Conservation (phyloP, 2,797 vertebrate species). For the Rhincodon typus region DNA sequence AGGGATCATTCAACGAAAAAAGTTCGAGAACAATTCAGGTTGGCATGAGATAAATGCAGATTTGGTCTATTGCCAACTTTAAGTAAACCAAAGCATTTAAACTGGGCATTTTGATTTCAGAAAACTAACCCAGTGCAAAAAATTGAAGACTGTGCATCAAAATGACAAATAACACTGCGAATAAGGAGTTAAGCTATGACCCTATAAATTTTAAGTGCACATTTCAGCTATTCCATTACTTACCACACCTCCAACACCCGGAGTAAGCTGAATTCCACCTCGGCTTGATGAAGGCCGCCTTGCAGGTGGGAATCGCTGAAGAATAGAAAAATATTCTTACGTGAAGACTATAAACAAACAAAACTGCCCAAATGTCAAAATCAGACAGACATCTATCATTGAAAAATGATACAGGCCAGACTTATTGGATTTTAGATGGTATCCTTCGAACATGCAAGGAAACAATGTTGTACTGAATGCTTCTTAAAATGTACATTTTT, state of each 20-base stretch:
- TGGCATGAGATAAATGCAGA: background rate
- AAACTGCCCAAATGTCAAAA: background rate
- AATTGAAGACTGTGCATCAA: background rate
- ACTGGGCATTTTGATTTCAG: background rate
- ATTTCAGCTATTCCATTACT: constrained; percentile 51
- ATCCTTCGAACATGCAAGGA: background rate
- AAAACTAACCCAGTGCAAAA: background rate
- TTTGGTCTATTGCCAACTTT: background rate
- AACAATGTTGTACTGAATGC: background rate
- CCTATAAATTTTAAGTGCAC: constrained; percentile 42
- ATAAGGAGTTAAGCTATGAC: background rate
- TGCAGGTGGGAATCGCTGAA: constrained; percentile 28
- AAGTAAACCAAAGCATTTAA: background rate
- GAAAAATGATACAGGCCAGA: background rate
- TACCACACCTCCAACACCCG: constrained; percentile 75
- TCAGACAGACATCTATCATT: background rate
- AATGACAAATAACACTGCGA: background rate
- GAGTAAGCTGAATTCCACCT: constrained; percentile 74
- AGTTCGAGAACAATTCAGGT: background rate
- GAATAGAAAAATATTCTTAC: background rate
- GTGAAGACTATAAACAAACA: background rate
- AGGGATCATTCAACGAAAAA: background rate
- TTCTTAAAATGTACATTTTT: background rate
- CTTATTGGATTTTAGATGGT: background rate
- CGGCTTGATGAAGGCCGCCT: constrained; percentile 42